phyloP scores from a whole-genome alignment of 1,140 invertebrate species.

The Aricia agestis region DNA sequence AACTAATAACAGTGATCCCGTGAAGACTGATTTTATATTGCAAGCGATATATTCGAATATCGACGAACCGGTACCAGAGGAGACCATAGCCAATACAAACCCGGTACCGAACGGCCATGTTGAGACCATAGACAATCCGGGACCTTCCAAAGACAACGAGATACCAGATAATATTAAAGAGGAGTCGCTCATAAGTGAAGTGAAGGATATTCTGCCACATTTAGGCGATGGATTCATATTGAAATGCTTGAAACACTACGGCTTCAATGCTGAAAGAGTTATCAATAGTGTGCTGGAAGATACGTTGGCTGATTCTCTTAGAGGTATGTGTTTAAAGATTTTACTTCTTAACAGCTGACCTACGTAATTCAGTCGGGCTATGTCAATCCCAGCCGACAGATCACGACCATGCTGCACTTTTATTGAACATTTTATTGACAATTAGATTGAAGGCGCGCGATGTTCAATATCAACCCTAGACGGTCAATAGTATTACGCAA shows the following conservation, averaged over 20 bases:
- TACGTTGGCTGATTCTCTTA: conserved; percentile 66
- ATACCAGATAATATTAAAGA: conserved; percentile 74
- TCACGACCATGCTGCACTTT: too few relatives aligned
- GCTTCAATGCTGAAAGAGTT: conserved; percentile 83
- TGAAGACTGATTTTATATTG: conserved; percentile 78
- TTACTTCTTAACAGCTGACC: too few relatives aligned
- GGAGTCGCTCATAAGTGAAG: conserved; percentile 79
- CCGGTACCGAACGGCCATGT: conserved; percentile 46
- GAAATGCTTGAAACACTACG: conserved; percentile 84
- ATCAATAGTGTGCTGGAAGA: conserved; percentile 89
- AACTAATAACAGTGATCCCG: conserved; percentile 74
- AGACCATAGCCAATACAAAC: conserved; percentile 37
- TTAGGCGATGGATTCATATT: conserved; percentile 85
- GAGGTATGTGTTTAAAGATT: conserved; percentile 35
- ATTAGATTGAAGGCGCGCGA: too few relatives aligned
- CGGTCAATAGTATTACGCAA: too few relatives aligned
- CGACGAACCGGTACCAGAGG: conserved; percentile 50
- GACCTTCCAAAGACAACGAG: conserved; percentile 52
- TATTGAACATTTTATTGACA: too few relatives aligned
- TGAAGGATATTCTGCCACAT: conserved; percentile 88
- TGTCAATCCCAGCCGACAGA: too few relatives aligned
- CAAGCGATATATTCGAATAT: conserved; percentile 71
- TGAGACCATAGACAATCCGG: conserved; percentile 48
- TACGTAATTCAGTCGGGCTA: too few relatives aligned
- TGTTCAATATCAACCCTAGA: too few relatives aligned